A percentile compares a stretch with the other conserved stretches of the same genome.
Conservation (phyloP, 2,797 vertebrate genomes). For the Sebastes kiyomatsui region DNA sequence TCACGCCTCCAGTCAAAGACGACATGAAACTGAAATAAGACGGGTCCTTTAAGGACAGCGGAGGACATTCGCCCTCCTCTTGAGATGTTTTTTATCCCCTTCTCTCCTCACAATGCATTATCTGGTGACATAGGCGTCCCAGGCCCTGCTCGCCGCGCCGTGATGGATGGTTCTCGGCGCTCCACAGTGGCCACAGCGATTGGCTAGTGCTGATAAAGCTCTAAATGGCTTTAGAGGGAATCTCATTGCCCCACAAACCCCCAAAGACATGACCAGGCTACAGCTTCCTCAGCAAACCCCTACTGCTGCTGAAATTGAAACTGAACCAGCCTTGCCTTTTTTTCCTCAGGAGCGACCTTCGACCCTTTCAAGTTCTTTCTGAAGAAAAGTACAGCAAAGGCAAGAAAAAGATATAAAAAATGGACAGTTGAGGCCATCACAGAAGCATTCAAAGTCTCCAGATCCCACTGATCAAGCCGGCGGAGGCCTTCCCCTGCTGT, state of each 20-base stretch:
- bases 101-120: constrained; percentile 62
- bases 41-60: constrained; percentile 52
- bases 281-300: constrained; percentile 3
- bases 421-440: constrained; percentile 28
- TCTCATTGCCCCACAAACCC: constrained; percentile 55
- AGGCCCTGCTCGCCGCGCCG: constrained; percentile 30
- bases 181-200: constrained; percentile 53
- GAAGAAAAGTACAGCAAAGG: constrained; percentile 28
- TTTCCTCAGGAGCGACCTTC: constrained; percentile 28
- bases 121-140: constrained; percentile 59
- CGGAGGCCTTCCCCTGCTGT: constrained; percentile 1
- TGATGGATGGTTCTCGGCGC: constrained; percentile 68
- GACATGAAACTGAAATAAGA: constrained; percentile 28
- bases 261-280: constrained; percentile 39
- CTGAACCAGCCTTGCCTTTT: background rate
- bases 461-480: constrained; percentile 52
- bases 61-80: constrained; percentile 55
- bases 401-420: constrained; percentile 17
- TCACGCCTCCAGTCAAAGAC: constrained; percentile 34
- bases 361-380: constrained; percentile 1
- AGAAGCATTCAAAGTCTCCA: constrained; percentile 43
- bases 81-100: constrained; percentile 26
- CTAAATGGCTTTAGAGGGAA: constrained; percentile 60
- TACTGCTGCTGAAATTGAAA: constrained; percentile 46
- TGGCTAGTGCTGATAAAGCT: constrained; percentile 69